Evolutionary conservation across 1,140 invertebrate species (phyloP), one percentile per base, ranked within the genome.

Genomic region (Notospermus geniculatus): DNA sequence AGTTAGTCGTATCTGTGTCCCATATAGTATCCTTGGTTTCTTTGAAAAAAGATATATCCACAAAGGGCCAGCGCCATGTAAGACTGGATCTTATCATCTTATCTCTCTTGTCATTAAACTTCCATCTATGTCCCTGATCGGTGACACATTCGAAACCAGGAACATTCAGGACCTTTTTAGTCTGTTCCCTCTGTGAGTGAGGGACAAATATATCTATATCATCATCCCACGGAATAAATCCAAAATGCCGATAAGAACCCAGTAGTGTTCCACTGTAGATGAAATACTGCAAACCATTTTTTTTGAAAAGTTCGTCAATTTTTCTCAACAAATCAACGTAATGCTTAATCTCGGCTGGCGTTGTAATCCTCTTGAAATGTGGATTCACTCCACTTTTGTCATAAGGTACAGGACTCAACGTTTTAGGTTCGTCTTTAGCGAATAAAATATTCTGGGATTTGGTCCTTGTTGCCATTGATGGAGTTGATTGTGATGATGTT

Each of bases 181-280:
- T 52, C 23, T 27, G 5, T 2, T 39, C 25, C 19, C 66, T 72
- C 25, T 73, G 58, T 9, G 60, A 57, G 2, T 36, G 46, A 54
- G 63, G 66, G 5, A 74, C 55, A 30, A 73, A 63, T n/a, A 77
- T 54, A 59, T 77, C 75, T 17, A 75, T 62, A 60, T 77, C 75
- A 56, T 77, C 75, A 64, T 77, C 75, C 75, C 75, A 77, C 1
- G 75, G 75, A 45, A 77, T 70, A 17, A 71, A 19, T 25, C 67
- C 72, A 50, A 68, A 67, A 57, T 75, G 72, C 7, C 73, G 62
- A 52, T 68, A 66, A 25, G 70, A 58, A 13, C 75, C 75, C 2
- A 77, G 56, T n/a, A 74, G 57, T 0, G 65, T 68, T 0, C 75
- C 75, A 5, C 73, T 66, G 45, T 73, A 71, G 27, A 77, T 60